Conservation (phyloP, 2,113 vertebrate species). For the Scatophagus argus region DNA sequence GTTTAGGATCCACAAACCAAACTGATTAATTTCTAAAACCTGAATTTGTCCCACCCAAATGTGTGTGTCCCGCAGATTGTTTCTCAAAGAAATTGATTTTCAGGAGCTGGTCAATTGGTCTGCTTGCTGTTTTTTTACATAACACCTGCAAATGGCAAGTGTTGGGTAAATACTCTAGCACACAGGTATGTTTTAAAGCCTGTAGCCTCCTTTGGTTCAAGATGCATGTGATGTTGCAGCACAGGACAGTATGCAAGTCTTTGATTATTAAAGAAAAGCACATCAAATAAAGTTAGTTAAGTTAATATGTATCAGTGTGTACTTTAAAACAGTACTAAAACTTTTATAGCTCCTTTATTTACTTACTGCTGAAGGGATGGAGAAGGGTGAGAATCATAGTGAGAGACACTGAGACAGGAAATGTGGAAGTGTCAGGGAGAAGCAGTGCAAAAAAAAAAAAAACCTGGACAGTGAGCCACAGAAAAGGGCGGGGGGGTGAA, state of each 20-base stretch:
- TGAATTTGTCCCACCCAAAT: background rate
- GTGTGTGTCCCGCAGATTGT: background rate
- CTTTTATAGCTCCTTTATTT: background rate
- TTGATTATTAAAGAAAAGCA: background rate
- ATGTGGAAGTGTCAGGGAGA: background rate
- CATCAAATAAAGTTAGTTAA: background rate
- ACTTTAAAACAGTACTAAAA: background rate
- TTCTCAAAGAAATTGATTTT: slow-evolving; percentile 5
- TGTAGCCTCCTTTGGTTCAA: slow-evolving; percentile 31
- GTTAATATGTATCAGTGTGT: background rate
- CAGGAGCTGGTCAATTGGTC: slow-evolving; percentile 1
- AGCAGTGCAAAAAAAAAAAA: background rate
- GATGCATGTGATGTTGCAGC: background rate
- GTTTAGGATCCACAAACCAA: background rate
- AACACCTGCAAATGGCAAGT: slow-evolving; percentile 32
- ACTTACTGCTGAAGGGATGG: background rate
- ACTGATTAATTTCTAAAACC: background rate
- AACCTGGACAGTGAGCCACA: background rate
- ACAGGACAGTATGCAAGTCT: background rate
- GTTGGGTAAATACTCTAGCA: slow-evolving; percentile 25
- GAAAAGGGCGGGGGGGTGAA: background rate
- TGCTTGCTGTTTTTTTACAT: background rate
- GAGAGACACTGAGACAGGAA: slow-evolving; percentile 15
- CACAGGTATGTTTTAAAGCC: slow-evolving; percentile 12
- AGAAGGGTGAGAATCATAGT: background rate